Base-by-base conservation (phyloP, 2,797 vertebrate genomes). In the Novumbra hubbsi region DNA sequence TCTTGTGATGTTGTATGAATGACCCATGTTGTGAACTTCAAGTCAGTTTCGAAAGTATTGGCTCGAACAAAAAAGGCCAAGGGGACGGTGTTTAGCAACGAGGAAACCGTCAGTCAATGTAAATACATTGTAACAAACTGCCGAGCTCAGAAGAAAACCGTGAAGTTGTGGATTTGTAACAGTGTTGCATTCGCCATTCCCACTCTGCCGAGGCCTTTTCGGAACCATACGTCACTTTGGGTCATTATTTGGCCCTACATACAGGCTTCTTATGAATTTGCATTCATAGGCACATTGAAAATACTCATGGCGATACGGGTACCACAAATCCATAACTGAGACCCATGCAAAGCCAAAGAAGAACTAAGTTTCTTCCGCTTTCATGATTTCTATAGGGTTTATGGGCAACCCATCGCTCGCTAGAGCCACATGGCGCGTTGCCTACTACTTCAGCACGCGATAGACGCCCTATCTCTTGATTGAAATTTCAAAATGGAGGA, bases 1-100 rank as follows among this genome's bases (percentile, higher is more conserved):
- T 77, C 76, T 64, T 71, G 73, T 75, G 81, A 27, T 50, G 81
- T 88, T 86, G 80, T 71, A 74, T 85, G 81, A 84, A 82, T 83
- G 83, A 80, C 41, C 41, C 66, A 75, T 73, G 74, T 74, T 72
- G 76, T 74, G 80, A 82, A 80, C 81, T 73, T 66, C n/a, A 1
- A 72, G 71, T 34, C 69, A 63, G 60, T 65, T 55, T 28, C 52
- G 28, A 65, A 38, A 55, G 41, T 45, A 45, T 9, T 24, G 55
- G 3, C 21, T 11, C 49, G 21, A 71, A 82, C 81, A 85, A 78
- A 80, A 80, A 49, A 72, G 68, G 73, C 34, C 72, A 65, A 50
- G 81, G 80, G 62, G 79, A 66, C 49, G 55, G 21, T 50, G 74
- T 28, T 68, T 66, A 80, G 80, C 76, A 77, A n/a, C 60, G 1